Percentiles rank a stretch among this genome's conserved stretches.
phyloP scores from a whole-genome alignment of 2,797 vertebrate species.

The Neomorphus geoffroyi region DNA sequence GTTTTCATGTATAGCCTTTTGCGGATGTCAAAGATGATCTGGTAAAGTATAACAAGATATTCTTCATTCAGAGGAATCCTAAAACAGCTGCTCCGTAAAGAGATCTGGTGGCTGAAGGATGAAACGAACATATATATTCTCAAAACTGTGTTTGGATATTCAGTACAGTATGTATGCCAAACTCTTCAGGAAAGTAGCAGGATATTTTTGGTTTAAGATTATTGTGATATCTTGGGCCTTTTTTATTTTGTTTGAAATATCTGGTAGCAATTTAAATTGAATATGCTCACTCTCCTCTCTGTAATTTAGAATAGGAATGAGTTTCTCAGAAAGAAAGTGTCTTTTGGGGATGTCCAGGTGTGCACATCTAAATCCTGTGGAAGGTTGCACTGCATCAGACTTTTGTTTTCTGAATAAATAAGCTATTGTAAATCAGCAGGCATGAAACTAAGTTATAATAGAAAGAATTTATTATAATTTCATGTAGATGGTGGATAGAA shows the following conservation, averaged over 20 bases:
- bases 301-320: neutral
- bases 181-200: constrained; percentile 11
- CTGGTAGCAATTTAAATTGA: neutral
- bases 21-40: neutral
- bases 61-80: constrained; percentile 4
- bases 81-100: neutral
- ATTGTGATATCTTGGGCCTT: neutral
- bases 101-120: neutral
- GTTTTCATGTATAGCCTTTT: neutral
- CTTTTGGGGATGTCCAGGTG: constrained; percentile 7
- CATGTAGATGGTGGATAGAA: constrained; percentile 56
- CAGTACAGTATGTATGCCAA: neutral
- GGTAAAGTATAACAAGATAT: neutral
- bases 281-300: neutral
- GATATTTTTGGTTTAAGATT: neutral
- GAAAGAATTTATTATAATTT: constrained; percentile 60
- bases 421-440: constrained; percentile 31
- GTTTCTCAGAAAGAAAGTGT: neutral
- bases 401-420: constrained; percentile 34
- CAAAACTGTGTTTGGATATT: neutral
- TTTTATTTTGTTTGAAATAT: neutral
- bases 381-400: neutral
- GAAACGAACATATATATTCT: neutral
- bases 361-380: neutral
- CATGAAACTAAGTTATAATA: constrained; percentile 60